Conservation (phyloP, 2,113 vertebrate species). For the Eulemur rufifrons region DNA sequence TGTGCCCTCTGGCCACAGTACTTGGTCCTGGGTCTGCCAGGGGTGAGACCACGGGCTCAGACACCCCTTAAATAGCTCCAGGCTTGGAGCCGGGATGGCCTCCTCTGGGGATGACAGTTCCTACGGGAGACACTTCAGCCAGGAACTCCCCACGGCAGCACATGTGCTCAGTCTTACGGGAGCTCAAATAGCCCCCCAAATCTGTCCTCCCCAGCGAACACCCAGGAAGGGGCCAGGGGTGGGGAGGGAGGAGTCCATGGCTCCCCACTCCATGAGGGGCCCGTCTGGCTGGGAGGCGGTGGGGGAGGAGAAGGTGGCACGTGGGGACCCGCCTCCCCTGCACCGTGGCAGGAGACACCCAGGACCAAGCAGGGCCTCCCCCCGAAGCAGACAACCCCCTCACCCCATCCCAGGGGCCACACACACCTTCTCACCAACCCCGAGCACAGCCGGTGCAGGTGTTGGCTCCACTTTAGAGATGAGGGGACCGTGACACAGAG, state of each 20-base stretch:
- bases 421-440: background rate
- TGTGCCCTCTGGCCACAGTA: background rate
- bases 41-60: background rate
- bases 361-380: background rate
- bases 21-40: background rate
- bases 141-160: background rate
- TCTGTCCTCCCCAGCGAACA: background rate
- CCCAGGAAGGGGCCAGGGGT: background rate
- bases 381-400: background rate
- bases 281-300: background rate
- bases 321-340: background rate
- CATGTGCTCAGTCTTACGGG: background rate
- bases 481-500: background rate
- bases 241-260: background rate
- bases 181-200: background rate
- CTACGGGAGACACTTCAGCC: background rate
- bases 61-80: background rate
- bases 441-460: background rate
- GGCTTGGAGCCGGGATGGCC: background rate
- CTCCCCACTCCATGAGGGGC: too few species aligned
- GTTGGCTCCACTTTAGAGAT: background rate
- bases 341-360: background rate
- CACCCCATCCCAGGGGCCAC: accelerated
- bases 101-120: background rate
- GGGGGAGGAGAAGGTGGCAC: background rate